phyloP scores from a whole-genome alignment of 2,113 vertebrate genomes.

The Amblyornis subalaris region DNA sequence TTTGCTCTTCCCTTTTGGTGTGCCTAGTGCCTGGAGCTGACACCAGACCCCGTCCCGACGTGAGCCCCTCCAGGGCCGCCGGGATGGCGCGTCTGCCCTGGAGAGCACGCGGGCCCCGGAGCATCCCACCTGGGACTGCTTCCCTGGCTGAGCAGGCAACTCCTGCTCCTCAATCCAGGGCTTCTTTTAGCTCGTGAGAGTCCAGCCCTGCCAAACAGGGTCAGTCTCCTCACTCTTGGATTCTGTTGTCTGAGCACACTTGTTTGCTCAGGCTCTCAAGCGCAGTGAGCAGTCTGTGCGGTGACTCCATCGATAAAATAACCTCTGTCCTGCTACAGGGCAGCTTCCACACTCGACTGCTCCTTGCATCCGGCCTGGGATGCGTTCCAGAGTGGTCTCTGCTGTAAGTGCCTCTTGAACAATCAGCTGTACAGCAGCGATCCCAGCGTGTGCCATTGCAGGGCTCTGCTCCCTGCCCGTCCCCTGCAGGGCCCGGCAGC shows the following conservation, averaged over 20 bases:
- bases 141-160: accelerated
- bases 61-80: accelerated
- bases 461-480: accelerated
- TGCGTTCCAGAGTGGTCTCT: neutral
- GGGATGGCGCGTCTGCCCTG: accelerated
- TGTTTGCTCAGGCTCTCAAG: neutral
- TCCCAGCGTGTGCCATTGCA: accelerated
- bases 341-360: neutral
- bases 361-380: neutral
- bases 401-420: neutral
- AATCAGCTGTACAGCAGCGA: accelerated
- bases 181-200: neutral
- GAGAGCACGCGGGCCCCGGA: accelerated
- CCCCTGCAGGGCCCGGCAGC: neutral
- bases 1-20: neutral
- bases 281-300: neutral
- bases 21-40: neutral
- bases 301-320: neutral
- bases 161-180: neutral
- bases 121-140: neutral
- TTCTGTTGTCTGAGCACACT: too few species aligned
- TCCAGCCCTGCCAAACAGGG: neutral
- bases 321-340: neutral
- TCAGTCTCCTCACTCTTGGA: accelerated
- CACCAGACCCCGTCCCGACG: neutral